Evolutionary conservation across 2,888 invertebrate species (phyloP).

Genomic region (Proisotoma minuta): DNA sequence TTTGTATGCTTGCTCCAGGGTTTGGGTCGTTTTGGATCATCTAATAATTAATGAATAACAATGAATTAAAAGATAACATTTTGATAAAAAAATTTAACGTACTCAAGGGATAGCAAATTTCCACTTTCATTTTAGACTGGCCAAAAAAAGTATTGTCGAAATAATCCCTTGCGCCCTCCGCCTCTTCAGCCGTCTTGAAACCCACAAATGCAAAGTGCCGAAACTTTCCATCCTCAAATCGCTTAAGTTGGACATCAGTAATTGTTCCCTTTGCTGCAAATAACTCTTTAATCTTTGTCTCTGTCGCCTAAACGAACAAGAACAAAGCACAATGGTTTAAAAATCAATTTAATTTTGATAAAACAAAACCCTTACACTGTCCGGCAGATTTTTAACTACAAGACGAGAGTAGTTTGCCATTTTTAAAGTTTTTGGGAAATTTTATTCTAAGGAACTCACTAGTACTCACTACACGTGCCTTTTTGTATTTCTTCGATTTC

Average conservation of each 20-base stretch:
- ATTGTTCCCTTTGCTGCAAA: slow-evolving; percentile 78
- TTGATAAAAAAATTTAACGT: slow-evolving; percentile 10
- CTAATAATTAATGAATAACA: slow-evolving; percentile 13
- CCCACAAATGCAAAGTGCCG: slow-evolving; percentile 92
- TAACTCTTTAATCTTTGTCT: slow-evolving; percentile 66
- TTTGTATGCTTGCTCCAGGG: slow-evolving; percentile 87
- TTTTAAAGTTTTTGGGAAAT: too few relatives aligned
- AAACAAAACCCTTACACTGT: too few relatives aligned
- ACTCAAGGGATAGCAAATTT: slow-evolving; percentile 54
- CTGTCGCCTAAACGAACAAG: slow-evolving; percentile 75
- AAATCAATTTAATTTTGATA: too few relatives aligned
- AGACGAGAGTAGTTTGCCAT: neutral
- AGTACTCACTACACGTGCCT: too few relatives aligned
- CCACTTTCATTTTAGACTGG: slow-evolving; percentile 73
- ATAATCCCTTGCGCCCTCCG: slow-evolving; percentile 67
- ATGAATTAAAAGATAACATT: neutral
- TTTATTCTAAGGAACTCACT: too few relatives aligned
- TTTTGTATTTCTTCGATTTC: too few relatives aligned
- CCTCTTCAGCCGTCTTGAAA: slow-evolving; percentile 74
- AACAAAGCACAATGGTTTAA: too few relatives aligned
- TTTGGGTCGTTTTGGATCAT: slow-evolving; percentile 60
- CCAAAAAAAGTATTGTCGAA: slow-evolving; percentile 82
- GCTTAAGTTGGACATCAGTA: slow-evolving; percentile 91
- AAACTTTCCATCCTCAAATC: slow-evolving; percentile 84
- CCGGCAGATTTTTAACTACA: neutral